Percentiles rank a stretch among this genome's conserved stretches.
phyloP scores from a whole-genome alignment of 92 coral and sea anemone genomes.

The Scolanthus callimorphus region DNA sequence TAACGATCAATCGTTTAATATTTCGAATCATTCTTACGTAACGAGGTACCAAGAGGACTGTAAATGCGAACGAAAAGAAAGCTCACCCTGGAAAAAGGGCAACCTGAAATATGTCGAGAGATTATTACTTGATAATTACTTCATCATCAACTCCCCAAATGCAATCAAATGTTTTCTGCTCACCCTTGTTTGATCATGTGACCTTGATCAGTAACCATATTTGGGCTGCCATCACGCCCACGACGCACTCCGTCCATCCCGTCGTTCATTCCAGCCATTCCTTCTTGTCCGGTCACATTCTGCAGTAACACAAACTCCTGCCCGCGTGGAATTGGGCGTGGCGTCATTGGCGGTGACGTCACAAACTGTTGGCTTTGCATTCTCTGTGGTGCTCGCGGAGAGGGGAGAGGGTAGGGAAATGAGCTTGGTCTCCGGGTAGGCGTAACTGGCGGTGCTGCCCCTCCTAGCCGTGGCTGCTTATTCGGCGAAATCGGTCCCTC shows the following conservation, averaged over 20 bases:
- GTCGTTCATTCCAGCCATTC: constrained; percentile 39
- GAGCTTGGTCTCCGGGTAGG: constrained; percentile 84
- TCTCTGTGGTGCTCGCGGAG: constrained; percentile 92
- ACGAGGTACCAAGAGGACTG: no score
- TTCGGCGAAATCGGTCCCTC: constrained; percentile 95
- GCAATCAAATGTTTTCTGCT: no score
- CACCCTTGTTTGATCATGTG: constrained; percentile 64
- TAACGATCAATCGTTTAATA: no score
- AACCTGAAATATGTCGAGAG: no score
- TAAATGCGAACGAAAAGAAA: no score
- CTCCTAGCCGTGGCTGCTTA: constrained; percentile 93
- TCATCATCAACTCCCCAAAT: no score
- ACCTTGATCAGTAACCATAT: constrained; percentile 11
- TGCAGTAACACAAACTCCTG: constrained; percentile 65
- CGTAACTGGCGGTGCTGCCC: no score
- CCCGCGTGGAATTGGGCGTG: constrained; percentile 52
- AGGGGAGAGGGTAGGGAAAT: constrained; percentile 82
- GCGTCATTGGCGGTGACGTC: constrained; percentile 85
- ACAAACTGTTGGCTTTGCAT: constrained; percentile 69
- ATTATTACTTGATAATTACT: no score
- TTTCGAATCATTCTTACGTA: no score
- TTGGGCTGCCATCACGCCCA: constrained; percentile 26
- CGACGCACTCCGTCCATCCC: no score
- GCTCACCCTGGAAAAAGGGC: no score
- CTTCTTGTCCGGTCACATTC: constrained; percentile 48